These are phyloP conservation scores for Poeciliopsis turrubarensis DNA, from an alignment of 2,113 vertebrate species.

Conservation along the genomic window DNA sequence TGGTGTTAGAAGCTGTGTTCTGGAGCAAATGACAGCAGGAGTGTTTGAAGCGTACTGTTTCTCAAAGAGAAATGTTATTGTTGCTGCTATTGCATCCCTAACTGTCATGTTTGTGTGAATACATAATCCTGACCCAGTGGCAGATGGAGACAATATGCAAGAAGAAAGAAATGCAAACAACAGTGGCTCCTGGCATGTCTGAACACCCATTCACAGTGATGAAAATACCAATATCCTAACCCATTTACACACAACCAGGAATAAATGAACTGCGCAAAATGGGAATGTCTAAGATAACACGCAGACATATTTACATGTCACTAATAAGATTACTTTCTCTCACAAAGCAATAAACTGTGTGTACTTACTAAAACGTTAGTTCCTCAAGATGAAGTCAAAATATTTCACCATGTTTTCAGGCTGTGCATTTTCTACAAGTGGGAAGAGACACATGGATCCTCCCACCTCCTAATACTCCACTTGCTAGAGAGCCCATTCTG, in stretches of 20 bases:
- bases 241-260: constrained; percentile 19
- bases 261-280: constrained; percentile 32
- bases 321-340: constrained; percentile 54
- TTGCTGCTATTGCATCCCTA: constrained; percentile 45
- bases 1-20: constrained; percentile 29
- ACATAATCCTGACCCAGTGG: constrained; percentile 74
- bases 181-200: constrained; percentile 56
- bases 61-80: constrained; percentile 57
- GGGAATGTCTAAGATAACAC: constrained; percentile 9
- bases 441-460: constrained; percentile 42
- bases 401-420: constrained; percentile 37
- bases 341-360: constrained; percentile 18
- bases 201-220: constrained; percentile 31
- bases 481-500: constrained; percentile 58
- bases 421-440: constrained; percentile 32
- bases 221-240: constrained; percentile 28
- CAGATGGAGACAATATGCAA: constrained; percentile 71
- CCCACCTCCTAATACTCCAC: constrained; percentile 55
- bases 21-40: constrained; percentile 62
- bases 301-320: constrained; percentile 44
- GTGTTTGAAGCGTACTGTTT: constrained; percentile 61
- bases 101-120: constrained; percentile 65
- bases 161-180: constrained; percentile 62
- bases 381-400: constrained; percentile 13
- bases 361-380: constrained; percentile 4